Evolutionary conservation across 2,113 vertebrate species (phyloP), one percentile per base, ranked within the genome.

Genomic region (Prionailurus bengalensis): DNA sequence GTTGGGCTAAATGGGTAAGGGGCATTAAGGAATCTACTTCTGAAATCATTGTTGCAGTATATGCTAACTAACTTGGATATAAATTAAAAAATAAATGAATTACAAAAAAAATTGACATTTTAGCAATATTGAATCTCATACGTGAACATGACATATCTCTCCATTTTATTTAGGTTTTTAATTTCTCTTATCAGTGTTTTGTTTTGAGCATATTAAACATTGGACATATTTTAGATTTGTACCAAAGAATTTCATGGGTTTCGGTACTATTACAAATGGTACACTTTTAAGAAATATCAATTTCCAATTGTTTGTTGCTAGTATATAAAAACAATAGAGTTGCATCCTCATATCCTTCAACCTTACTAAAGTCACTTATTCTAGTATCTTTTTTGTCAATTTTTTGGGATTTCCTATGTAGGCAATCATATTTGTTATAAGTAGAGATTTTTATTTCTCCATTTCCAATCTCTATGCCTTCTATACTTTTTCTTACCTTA

Each of bases 261-360:
- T 94, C 71, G 12, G 36, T 74, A 53, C 9, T 66, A 33, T 91
- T 86, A 48, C 78, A 78, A 85, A 31, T 78, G 21, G 8, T 27
- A 65, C 23, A 79, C 55, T 39, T 91, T 70, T 70, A 85, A 70
- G 39, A 95, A 95, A 80, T 33, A 36, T 4, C n/a, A 25, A 25
- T 39, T 80, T 95, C 19, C 19, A 33, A 2, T 42, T 80, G 33
- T 91, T 65, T 13, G 12, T 79, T 91, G 25, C 58, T 73, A 51
- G 10, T 85, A 31, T 86, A 45, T 90, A 79, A 21, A 91, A 90
- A 90, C 71, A 89, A 17, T 61, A 66, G 58, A 76, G 87, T 92
- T 82, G 58, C 76, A 68, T 68, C 15, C 2, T 68, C 92, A 29
- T 42, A 14, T 78, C 8, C 6, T 79, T 92, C 55, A 76, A 19